Percentiles rank a stretch among this genome's conserved stretches.
Evolutionary conservation across 1,140 invertebrate species (phyloP).

Genomic region (Drosophila hydei): DNA sequence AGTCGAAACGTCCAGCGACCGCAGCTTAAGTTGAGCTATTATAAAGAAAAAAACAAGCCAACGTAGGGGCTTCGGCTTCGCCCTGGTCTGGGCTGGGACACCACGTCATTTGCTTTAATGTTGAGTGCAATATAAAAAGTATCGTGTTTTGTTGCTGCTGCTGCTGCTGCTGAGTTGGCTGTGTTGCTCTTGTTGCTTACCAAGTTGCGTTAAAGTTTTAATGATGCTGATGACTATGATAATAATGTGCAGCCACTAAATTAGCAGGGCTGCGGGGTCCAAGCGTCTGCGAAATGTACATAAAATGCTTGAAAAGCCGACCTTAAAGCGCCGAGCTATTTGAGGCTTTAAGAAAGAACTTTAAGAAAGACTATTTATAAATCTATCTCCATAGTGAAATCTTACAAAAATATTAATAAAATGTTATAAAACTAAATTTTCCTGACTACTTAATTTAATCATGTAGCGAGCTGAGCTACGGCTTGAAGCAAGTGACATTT

Average conservation of each 20-base stretch:
- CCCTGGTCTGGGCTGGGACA: background rate
- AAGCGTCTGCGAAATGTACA: constrained; percentile 19
- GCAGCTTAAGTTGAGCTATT: constrained; percentile 79
- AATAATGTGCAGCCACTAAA: constrained; percentile 81
- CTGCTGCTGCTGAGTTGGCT: constrained; percentile 17
- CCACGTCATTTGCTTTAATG: constrained; percentile 69
- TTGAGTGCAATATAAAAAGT: constrained; percentile 79
- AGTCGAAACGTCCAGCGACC: constrained; percentile 68
- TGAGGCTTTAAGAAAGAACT: too few relatives aligned
- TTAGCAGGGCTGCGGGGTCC: constrained; percentile 51
- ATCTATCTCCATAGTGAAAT: too few relatives aligned
- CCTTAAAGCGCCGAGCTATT: constrained; percentile 17
- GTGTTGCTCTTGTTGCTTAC: constrained; percentile 34
- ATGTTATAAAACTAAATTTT: too few relatives aligned
- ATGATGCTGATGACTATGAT: constrained; percentile 81
- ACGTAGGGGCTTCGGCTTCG: constrained; percentile 2
- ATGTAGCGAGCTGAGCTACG: background rate
- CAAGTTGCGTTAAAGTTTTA: constrained; percentile 79
- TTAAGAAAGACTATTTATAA: too few relatives aligned
- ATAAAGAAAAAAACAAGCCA: constrained; percentile 52
- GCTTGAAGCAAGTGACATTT: constrained; percentile 12
- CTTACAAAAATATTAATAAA: too few relatives aligned
- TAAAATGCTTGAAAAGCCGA: constrained; percentile 40
- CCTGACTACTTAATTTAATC: too few relatives aligned
- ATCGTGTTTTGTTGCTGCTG: constrained; percentile 58